Percentiles rank a stretch among this genome's conserved stretches.
Conservation (phyloP, 2,113 vertebrate genomes). For the Aegypius monachus region DNA sequence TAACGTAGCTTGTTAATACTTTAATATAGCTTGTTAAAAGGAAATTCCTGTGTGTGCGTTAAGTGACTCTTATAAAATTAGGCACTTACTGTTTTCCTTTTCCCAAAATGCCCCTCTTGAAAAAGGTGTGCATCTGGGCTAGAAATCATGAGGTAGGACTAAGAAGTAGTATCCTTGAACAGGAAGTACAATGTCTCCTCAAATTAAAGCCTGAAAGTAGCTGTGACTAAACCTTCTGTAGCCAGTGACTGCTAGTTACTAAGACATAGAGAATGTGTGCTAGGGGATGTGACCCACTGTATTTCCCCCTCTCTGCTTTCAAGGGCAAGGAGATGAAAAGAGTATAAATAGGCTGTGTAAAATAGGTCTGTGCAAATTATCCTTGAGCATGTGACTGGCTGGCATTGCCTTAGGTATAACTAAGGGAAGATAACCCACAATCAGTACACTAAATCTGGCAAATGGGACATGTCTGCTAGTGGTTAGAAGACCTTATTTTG, state of each 20-base stretch:
- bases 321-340: neutral
- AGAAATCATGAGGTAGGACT: neutral
- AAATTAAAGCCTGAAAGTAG: neutral
- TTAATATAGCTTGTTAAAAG: neutral
- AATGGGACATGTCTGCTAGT: neutral
- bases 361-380: neutral
- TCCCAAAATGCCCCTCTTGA: neutral
- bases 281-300: neutral
- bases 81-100: neutral
- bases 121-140: neutral
- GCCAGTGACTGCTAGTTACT: neutral
- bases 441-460: neutral
- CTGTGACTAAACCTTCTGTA: neutral
- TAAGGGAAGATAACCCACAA: neutral
- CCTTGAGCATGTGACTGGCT: neutral
- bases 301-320: neutral
- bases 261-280: neutral
- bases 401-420: neutral
- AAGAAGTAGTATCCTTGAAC: neutral
- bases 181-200: neutral
- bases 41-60: rapidly evolving
- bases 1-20: neutral
- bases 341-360: neutral
- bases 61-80: neutral
- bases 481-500: neutral